A percentile compares a stretch with the other conserved stretches of the same genome.
phyloP scores from a whole-genome alignment of 2,888 invertebrate species.

The Apodemia mormo region DNA sequence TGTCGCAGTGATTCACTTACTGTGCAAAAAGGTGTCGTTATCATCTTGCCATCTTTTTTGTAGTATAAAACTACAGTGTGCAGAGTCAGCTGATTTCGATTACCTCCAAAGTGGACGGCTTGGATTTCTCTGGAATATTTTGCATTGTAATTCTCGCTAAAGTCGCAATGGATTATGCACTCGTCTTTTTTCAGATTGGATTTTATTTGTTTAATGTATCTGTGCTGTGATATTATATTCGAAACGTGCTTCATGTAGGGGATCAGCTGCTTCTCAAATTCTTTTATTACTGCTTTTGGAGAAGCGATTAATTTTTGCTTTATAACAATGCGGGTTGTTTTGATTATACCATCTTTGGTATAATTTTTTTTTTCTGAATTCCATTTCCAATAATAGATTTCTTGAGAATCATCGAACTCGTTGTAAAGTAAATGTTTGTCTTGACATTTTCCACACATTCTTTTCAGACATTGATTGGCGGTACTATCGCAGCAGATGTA shows the following conservation, averaged over 20 bases:
- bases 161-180: conserved; percentile 10
- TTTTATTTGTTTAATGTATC: conserved; percentile 5
- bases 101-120: conserved; percentile 14
- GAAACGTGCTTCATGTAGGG: background rate
- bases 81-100: conserved; percentile 1
- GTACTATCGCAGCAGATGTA: background rate
- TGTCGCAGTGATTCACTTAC: background rate
- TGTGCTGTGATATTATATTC: conserved; percentile 3
- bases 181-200: background rate
- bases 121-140: conserved; percentile 12
- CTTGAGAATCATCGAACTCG: conserved; percentile 1
- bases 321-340: conserved; percentile 3
- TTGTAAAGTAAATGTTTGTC: conserved; percentile 7
- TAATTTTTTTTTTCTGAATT: background rate
- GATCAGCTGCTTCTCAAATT: conserved; percentile 1
- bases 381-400: background rate
- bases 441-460: conserved; percentile 2
- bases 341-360: conserved; percentile 10
- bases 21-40: background rate
- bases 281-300: background rate
- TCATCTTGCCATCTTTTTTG: conserved; percentile 1
- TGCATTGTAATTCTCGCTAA: conserved; percentile 16
- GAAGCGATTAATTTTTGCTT: conserved; percentile 5
- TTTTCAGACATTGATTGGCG: conserved; percentile 8
- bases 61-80: conserved; percentile 17